phyloP scores from a whole-genome alignment of 2,888 invertebrate genomes.

The Cheilosia variabilis region DNA sequence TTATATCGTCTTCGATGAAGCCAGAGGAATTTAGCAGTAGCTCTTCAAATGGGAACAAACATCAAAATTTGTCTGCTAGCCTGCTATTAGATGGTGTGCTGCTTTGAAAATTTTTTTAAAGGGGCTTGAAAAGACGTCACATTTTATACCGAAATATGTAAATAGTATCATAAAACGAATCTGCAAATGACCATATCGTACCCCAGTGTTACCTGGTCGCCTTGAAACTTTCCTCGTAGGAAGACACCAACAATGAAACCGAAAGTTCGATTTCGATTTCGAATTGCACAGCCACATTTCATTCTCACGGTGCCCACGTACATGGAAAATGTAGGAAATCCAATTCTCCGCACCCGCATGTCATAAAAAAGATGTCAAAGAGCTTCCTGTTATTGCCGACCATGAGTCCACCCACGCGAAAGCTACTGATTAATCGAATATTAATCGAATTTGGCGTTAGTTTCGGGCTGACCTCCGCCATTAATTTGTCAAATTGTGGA shows the following conservation, averaged over 20 bases:
- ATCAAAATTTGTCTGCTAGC: too few relatives aligned
- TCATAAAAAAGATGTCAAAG: constrained; percentile 21
- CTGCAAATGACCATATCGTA: too few relatives aligned
- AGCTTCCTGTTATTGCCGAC: constrained; percentile 15
- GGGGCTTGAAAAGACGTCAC: too few relatives aligned
- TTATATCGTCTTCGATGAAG: constrained; percentile 16
- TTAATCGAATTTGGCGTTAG: constrained; percentile 63
- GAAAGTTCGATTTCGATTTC: too few relatives aligned
- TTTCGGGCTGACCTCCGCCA: constrained; percentile 56
- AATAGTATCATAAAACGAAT: too few relatives aligned
- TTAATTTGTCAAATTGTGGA: constrained; percentile 65
- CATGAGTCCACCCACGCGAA: constrained; percentile 35
- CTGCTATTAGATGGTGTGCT: too few relatives aligned
- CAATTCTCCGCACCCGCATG: constrained; percentile 5
- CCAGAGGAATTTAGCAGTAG: not conserved
- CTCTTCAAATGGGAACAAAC: not conserved
- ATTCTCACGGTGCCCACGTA: constrained; percentile 41
- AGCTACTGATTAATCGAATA: constrained; percentile 63
- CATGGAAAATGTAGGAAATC: constrained; percentile 29
- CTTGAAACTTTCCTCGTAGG: too few relatives aligned
- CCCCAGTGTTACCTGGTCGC: too few relatives aligned
- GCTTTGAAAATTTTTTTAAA: too few relatives aligned
- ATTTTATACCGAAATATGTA: too few relatives aligned
- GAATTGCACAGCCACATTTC: not conserved
- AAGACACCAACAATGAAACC: too few relatives aligned